Conservation (phyloP, 2,797 vertebrate species). For the Danio tinwini region DNA sequence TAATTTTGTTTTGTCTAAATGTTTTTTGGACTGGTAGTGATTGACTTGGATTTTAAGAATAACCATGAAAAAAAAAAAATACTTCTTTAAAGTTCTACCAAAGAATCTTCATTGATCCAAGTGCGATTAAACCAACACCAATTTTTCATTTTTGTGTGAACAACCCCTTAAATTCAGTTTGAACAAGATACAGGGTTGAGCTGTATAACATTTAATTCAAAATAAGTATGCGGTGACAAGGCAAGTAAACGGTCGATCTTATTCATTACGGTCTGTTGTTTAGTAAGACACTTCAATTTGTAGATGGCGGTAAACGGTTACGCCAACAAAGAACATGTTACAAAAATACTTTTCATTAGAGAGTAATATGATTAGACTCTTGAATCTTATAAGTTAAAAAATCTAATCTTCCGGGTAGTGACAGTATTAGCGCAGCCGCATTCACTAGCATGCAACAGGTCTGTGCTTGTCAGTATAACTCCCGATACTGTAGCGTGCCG, state of each 20-base stretch:
- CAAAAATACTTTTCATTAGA: constrained; percentile 8
- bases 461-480: constrained; percentile 40
- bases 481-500: constrained; percentile 8
- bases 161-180: no score
- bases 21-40: no score
- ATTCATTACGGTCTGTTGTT: background rate
- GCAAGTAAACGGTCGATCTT: background rate
- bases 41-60: no score
- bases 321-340: background rate
- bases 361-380: constrained; percentile 10
- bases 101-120: no score
- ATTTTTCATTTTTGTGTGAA: no score
- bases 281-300: constrained; percentile 31
- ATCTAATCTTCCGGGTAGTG: constrained; percentile 1
- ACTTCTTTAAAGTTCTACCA: no score
- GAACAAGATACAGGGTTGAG: background rate
- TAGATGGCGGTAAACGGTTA: background rate
- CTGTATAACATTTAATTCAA: background rate
- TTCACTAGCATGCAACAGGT: constrained; percentile 43
- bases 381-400: background rate
- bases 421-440: constrained; percentile 9
- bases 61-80: no score
- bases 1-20: no score
- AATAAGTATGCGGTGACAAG: background rate
- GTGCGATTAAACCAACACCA: no score